phyloP scores from a whole-genome alignment of 2,888 invertebrate species.

The Opisthograptis luteolata region DNA sequence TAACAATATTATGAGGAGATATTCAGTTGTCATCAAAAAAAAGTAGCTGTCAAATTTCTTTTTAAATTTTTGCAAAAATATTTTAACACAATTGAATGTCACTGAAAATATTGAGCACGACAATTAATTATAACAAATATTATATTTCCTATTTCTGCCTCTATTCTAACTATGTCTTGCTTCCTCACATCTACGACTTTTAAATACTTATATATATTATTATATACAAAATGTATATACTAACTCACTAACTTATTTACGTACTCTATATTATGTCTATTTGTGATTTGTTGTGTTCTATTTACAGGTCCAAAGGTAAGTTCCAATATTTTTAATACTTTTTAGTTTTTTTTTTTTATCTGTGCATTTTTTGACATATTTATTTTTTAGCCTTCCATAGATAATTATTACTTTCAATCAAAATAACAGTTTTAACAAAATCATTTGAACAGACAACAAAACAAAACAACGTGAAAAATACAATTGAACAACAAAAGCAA shows the following conservation, averaged over 20 bases:
- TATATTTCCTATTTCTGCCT: slow-evolving; percentile 55
- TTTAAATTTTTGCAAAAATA: slow-evolving; percentile 39
- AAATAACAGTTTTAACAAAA: too few relatives aligned
- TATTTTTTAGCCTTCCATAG: too few relatives aligned
- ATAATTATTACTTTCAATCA: too few relatives aligned
- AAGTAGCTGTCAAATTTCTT: background rate
- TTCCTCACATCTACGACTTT: slow-evolving; percentile 66
- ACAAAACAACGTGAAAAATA: too few relatives aligned
- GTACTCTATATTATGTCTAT: background rate
- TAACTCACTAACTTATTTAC: slow-evolving; percentile 30
- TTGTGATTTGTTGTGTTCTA: slow-evolving; percentile 1
- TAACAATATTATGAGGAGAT: slow-evolving; percentile 14
- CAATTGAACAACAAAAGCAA: too few relatives aligned
- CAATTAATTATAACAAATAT: too few relatives aligned
- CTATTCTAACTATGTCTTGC: slow-evolving; percentile 83
- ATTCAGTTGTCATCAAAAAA: slow-evolving; percentile 1
- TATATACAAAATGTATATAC: slow-evolving; percentile 27
- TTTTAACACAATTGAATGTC: too few relatives aligned
- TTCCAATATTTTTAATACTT: slow-evolving; percentile 3
- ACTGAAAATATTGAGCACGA: too few relatives aligned
- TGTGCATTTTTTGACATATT: too few relatives aligned
- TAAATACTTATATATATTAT: slow-evolving; percentile 28
- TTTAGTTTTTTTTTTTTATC: background rate
- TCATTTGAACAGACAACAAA: too few relatives aligned
- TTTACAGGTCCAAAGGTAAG: slow-evolving; percentile 41